These are phyloP conservation scores for Blennius ocellaris DNA, from an alignment of 2,113 vertebrate species.

Conservation along the genomic window DNA sequence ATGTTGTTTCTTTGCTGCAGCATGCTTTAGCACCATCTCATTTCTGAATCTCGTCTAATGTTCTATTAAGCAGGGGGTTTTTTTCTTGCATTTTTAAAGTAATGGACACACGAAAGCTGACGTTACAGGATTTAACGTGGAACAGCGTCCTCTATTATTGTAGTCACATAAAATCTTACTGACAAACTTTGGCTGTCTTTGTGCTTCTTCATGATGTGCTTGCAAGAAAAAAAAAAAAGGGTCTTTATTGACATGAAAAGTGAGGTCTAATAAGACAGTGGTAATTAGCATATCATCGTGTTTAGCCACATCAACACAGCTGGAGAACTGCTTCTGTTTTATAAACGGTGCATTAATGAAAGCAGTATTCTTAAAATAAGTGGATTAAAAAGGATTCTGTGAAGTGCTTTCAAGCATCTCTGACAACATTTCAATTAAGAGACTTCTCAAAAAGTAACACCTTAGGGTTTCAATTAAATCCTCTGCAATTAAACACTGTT, in stretches of 20 bases:
- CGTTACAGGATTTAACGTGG: background rate
- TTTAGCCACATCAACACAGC: slow-evolving; percentile 31
- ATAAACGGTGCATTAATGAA: slow-evolving; percentile 33
- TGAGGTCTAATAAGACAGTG: slow-evolving; percentile 15
- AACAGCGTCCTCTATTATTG: background rate
- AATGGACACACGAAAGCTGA: slow-evolving; percentile 19
- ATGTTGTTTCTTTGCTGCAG: slow-evolving; percentile 8
- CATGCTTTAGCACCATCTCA: background rate
- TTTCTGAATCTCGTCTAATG: background rate
- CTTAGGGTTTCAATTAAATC: background rate
- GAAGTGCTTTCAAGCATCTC: background rate
- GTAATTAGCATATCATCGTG: slow-evolving; percentile 14
- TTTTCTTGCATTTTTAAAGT: background rate
- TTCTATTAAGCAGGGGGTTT: background rate
- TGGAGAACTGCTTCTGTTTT: slow-evolving; percentile 13
- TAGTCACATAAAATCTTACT: too few species aligned
- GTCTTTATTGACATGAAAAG: slow-evolving; percentile 16
- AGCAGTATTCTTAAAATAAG: slow-evolving; percentile 5
- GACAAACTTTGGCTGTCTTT: too few species aligned
- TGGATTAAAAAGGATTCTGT: background rate
- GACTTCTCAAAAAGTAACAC: background rate
- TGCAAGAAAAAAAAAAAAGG: background rate
- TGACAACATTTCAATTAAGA: background rate
- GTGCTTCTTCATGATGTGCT: too few species aligned
- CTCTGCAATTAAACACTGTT: slow-evolving; percentile 7